These are phyloP conservation scores for Sterrhoptilus dennistouni DNA, from an alignment of 2,113 vertebrate genomes.

Conservation along the genomic window DNA sequence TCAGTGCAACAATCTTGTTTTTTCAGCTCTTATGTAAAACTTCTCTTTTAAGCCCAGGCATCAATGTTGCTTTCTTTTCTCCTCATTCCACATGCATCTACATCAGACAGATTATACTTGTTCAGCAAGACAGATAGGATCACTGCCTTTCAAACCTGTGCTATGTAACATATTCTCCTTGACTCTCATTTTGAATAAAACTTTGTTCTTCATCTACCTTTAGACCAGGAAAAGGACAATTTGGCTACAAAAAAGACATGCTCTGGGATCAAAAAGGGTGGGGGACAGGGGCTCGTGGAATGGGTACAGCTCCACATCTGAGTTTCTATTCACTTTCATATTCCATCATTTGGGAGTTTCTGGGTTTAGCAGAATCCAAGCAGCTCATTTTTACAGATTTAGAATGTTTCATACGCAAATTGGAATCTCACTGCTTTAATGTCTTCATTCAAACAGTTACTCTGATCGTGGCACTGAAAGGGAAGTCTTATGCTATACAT, in stretches of 20 bases:
- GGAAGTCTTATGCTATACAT: background rate
- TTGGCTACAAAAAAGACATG: background rate
- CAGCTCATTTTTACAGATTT: conserved; percentile 30
- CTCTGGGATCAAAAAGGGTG: background rate
- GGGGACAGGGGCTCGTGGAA: background rate
- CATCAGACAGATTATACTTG: background rate
- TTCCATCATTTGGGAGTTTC: background rate
- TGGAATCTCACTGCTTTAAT: conserved; percentile 37
- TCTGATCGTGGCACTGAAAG: conserved; percentile 37
- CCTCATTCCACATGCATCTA: background rate
- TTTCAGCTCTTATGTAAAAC: background rate
- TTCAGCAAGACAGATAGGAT: background rate
- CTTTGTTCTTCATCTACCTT: background rate
- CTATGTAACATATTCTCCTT: background rate
- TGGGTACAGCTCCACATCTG: background rate
- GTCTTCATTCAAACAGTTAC: conserved; percentile 47
- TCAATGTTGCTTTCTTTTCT: background rate
- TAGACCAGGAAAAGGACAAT: background rate
- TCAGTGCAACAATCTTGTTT: background rate
- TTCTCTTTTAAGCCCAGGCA: background rate
- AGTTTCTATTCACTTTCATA: background rate
- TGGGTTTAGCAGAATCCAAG: background rate
- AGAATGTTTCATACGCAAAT: conserved; percentile 4
- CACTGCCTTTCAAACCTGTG: conserved; percentile 17
- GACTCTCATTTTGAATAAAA: conserved; percentile 9